Conservation (phyloP, 2,888 invertebrate species). For the Drosophila helvetica region DNA sequence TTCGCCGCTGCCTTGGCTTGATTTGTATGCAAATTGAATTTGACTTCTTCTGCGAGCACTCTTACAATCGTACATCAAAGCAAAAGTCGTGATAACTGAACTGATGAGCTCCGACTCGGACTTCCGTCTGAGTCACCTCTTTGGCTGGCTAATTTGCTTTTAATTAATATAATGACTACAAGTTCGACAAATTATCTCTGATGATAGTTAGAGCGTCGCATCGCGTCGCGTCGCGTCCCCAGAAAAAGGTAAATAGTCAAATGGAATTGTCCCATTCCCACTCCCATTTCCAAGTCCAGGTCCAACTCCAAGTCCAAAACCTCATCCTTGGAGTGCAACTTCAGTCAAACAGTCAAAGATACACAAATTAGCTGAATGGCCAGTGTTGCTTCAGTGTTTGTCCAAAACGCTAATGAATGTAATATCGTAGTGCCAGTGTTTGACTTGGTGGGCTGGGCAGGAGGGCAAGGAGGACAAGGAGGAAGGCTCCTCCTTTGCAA, state of each 20-base stretch:
- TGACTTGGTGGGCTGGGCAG: not conserved
- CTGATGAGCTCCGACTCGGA: slow-evolving; percentile 31
- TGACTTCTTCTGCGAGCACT: slow-evolving; percentile 34
- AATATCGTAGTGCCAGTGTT: not conserved
- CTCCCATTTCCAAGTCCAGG: slow-evolving; percentile 4
- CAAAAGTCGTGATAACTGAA: slow-evolving; percentile 48
- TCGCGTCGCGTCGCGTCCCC: slow-evolving; percentile 27
- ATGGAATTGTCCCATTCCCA: slow-evolving; percentile 20
- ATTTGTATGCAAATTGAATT: slow-evolving; percentile 80
- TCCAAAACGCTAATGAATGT: slow-evolving; percentile 29
- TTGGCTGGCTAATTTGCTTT: slow-evolving; percentile 74
- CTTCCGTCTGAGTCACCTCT: slow-evolving; percentile 48
- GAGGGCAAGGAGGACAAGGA: too few species aligned
- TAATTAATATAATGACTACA: slow-evolving; percentile 78
- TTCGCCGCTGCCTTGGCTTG: slow-evolving; percentile 57
- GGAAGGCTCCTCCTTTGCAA: not conserved
- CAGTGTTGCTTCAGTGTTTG: slow-evolving; percentile 7
- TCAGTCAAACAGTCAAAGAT: slow-evolving; percentile 29
- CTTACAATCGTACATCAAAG: slow-evolving; percentile 54
- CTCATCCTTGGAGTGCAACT: slow-evolving; percentile 3
- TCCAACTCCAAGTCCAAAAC: slow-evolving; percentile 7
- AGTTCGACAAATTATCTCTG: slow-evolving; percentile 72
- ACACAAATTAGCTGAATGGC: slow-evolving; percentile 20
- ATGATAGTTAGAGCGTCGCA: slow-evolving; percentile 51
- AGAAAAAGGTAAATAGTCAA: slow-evolving; percentile 49